Percentiles rank a stretch among this genome's conserved stretches.
phyloP scores from a whole-genome alignment of 2,888 invertebrate genomes.

The Scaptomyza tumidula region DNA sequence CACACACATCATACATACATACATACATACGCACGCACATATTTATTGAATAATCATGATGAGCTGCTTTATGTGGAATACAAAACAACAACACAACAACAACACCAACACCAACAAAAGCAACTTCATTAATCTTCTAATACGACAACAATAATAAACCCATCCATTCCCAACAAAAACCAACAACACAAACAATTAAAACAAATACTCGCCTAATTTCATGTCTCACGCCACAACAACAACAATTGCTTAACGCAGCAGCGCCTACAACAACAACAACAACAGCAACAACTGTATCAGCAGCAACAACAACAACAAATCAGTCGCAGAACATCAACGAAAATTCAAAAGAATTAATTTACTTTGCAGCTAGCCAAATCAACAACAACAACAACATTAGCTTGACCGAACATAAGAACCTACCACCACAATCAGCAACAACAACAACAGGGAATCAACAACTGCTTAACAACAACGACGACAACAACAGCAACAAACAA shows the following conservation, averaged over 20 bases:
- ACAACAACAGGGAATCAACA: constrained; percentile 36
- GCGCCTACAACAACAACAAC: constrained; percentile 32
- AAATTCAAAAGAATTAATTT: constrained; percentile 66
- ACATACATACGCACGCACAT: constrained; percentile 34
- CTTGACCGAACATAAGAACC: not conserved
- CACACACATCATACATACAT: not conserved
- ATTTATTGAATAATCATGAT: constrained; percentile 79
- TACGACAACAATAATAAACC: constrained; percentile 29
- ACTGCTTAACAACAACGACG: constrained; percentile 50
- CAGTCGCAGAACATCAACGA: constrained; percentile 27
- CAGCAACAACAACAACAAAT: constrained; percentile 2
- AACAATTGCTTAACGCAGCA: constrained; percentile 31
- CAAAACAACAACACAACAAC: constrained; percentile 36
- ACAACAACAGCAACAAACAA: constrained; percentile 55
- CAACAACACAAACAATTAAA: constrained; percentile 54
- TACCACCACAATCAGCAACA: constrained; percentile 30
- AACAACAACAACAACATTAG: constrained; percentile 36
- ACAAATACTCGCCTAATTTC: constrained; percentile 66
- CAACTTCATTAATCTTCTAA: constrained; percentile 29
- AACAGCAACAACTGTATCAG: constrained; percentile 9
- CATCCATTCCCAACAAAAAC: constrained; percentile 32
- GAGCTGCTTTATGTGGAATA: constrained; percentile 54
- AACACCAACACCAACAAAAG: constrained; percentile 18
- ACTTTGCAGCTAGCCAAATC: constrained; percentile 64
- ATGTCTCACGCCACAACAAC: constrained; percentile 54